phyloP scores from a whole-genome alignment of 1,140 invertebrate genomes.

The Bombus impatiens region DNA sequence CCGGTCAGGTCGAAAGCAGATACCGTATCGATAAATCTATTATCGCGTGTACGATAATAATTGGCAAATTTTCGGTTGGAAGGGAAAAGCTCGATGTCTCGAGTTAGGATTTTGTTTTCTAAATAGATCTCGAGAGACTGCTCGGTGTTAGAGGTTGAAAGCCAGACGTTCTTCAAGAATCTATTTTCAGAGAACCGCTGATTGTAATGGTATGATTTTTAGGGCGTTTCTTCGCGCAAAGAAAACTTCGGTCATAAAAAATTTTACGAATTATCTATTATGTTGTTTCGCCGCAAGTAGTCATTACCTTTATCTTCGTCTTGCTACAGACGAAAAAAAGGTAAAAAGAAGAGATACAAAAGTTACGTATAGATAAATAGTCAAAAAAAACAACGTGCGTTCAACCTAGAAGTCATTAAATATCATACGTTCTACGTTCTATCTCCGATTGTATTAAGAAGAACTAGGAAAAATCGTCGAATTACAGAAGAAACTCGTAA shows the following conservation, averaged over 20 bases:
- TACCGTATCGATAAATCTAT: neutral
- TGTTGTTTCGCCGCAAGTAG: too few species aligned
- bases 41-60: too few species aligned
- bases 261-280: too few species aligned
- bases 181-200: neutral
- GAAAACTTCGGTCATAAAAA: too few species aligned
- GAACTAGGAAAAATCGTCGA: neutral
- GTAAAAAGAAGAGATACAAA: too few species aligned
- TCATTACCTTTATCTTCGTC: too few species aligned
- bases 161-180: too few species aligned
- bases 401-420: neutral
- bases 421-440: too few species aligned
- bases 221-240: neutral
- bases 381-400: too few species aligned
- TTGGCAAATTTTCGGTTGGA: too few species aligned
- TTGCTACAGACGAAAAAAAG: too few species aligned
- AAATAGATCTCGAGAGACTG: neutral
- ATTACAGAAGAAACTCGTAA: slow-evolving; percentile 34
- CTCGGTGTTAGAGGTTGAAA: neutral
- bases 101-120: neutral
- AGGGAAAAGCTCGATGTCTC: neutral
- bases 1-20: neutral
- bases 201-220: neutral
- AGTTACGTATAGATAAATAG: too few species aligned
- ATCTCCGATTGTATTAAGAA: neutral